These are phyloP conservation scores for Rhynchophorus ferrugineus DNA, from an alignment of 1,140 invertebrate species.

Conservation along the genomic window DNA sequence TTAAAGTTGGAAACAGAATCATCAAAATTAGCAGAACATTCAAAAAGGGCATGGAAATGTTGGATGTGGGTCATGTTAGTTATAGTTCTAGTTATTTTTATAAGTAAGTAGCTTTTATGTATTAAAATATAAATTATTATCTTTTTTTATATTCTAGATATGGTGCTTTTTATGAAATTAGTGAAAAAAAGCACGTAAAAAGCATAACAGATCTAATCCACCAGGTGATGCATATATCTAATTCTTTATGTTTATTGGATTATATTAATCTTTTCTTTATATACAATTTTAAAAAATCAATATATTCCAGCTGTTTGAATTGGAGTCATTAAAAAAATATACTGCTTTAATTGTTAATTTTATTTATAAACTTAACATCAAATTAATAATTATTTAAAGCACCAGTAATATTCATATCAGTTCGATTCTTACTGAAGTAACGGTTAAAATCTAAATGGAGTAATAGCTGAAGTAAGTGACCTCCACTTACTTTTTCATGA, in stretches of 20 bases:
- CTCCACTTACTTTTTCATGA: constrained; percentile 55
- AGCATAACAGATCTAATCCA: too few relatives aligned
- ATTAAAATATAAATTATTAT: constrained; percentile 8
- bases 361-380: too few relatives aligned
- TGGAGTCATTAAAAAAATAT: too few relatives aligned
- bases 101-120: constrained; percentile 56
- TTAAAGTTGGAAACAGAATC: constrained; percentile 71
- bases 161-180: constrained; percentile 75
- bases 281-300: too few relatives aligned
- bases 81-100: constrained; percentile 76
- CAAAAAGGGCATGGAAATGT: constrained; percentile 80
- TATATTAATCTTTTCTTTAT: too few relatives aligned
- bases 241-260: too few relatives aligned
- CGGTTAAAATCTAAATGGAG: constrained; percentile 67
- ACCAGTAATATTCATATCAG: constrained; percentile 25
- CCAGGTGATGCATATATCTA: too few relatives aligned
- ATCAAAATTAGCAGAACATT: constrained; percentile 74
- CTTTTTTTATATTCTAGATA: constrained; percentile 49
- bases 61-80: constrained; percentile 88
- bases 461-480: constrained; percentile 59
- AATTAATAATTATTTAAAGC: constrained; percentile 10
- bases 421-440: constrained; percentile 54
- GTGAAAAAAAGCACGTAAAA: constrained; percentile 51
- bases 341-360: too few relatives aligned
- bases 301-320: too few relatives aligned